Evolutionary conservation across 2,797 vertebrate genomes (phyloP).

Genomic region (Neomorphus geoffroyi): DNA sequence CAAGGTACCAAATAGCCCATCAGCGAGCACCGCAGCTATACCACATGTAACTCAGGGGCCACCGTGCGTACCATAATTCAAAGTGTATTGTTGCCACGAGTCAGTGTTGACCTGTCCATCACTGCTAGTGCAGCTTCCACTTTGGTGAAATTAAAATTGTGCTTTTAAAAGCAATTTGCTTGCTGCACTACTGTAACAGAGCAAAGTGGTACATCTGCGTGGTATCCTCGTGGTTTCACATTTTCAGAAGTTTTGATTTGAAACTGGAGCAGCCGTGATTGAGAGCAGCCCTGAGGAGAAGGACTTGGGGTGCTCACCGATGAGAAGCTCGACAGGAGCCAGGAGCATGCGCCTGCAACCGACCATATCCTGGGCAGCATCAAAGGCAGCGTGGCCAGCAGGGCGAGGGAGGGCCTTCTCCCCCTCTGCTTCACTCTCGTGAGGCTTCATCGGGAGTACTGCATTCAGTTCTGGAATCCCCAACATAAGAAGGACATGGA

Average conservation of each 20-base stretch:
- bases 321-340: too few species aligned
- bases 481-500: too few species aligned
- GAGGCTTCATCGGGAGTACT: too few species aligned
- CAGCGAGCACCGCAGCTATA: conserved; percentile 57
- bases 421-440: too few species aligned
- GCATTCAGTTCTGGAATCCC: too few species aligned
- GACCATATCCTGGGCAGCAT: too few species aligned
- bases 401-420: too few species aligned
- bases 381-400: too few species aligned
- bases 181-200: background rate
- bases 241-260: background rate
- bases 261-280: background rate
- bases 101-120: conserved; percentile 32
- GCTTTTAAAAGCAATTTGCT: conserved; percentile 30
- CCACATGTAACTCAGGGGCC: conserved; percentile 39
- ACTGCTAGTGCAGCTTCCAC: conserved; percentile 28
- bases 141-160: conserved; percentile 35
- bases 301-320: too few species aligned
- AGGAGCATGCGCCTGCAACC: too few species aligned
- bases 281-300: too few species aligned
- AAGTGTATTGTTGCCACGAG: background rate
- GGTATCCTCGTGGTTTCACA: background rate
- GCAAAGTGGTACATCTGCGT: background rate
- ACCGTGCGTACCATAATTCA: conserved; percentile 36
- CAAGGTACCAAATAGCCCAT: conserved; percentile 71